These are phyloP conservation scores for Hafferia zeledoni DNA, from an alignment of 2,797 vertebrate species.

Conservation along the genomic window DNA sequence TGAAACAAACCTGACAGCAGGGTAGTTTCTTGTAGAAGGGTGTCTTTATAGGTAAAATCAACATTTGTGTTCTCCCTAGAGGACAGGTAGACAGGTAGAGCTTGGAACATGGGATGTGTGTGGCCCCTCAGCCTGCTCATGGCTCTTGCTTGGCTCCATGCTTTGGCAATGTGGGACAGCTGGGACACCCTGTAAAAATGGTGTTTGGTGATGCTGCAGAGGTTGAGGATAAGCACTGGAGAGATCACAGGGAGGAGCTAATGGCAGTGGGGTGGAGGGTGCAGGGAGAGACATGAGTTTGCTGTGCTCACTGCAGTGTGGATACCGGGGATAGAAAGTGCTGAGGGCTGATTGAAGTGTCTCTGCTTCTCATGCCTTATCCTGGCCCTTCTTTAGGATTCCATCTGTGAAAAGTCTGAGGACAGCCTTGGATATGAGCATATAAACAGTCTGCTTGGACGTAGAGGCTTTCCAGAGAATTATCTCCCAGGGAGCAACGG, in stretches of 20 bases:
- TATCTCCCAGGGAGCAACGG: neutral
- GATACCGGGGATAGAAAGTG: neutral
- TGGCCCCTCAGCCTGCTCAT: neutral
- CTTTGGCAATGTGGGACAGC: neutral
- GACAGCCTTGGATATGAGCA: constrained; percentile 61
- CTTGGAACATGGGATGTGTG: neutral
- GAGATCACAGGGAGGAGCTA: neutral
- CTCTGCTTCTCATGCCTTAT: neutral
- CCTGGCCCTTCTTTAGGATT: constrained; percentile 80
- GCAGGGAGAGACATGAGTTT: neutral
- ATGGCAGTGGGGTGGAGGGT: neutral
- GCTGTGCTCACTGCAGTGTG: neutral
- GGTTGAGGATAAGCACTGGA: neutral
- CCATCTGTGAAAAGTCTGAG: constrained; percentile 86
- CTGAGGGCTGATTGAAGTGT: neutral
- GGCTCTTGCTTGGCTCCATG: neutral
- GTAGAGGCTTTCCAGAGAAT: constrained; percentile 77
- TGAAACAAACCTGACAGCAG: neutral
- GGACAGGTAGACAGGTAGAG: neutral
- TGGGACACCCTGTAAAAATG: neutral
- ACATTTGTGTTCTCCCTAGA: neutral
- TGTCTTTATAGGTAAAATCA: neutral
- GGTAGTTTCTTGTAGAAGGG: neutral
- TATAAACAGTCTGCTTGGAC: constrained; percentile 63
- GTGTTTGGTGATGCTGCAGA: neutral